Conservation (phyloP, 2,888 invertebrate species). For the Drosophila demipolita region DNA sequence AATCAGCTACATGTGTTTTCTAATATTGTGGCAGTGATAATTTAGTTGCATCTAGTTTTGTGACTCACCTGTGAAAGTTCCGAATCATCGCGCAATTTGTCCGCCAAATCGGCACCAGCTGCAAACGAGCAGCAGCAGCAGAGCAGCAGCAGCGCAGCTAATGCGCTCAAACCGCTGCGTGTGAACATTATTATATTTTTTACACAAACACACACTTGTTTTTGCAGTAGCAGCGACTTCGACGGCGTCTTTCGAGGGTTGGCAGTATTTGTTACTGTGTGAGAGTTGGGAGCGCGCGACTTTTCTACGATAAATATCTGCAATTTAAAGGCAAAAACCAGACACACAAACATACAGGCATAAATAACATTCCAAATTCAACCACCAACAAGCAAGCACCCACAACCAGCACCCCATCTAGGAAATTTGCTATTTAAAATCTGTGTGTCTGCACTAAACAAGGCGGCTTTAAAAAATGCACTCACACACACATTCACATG, state of each 20-base stretch:
- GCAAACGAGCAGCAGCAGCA: slow-evolving; percentile 52
- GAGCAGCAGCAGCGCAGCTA: slow-evolving; percentile 63
- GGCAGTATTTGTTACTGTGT: slow-evolving; percentile 68
- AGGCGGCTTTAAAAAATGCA: slow-evolving; percentile 27
- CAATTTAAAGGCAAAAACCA: slow-evolving; percentile 56
- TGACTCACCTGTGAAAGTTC: slow-evolving; percentile 89
- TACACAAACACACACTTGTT: slow-evolving; percentile 64
- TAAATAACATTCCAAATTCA: slow-evolving; percentile 37
- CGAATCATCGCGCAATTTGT: slow-evolving; percentile 88
- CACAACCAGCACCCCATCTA: slow-evolving; percentile 2
- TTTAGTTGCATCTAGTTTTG: slow-evolving; percentile 1
- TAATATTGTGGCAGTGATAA: slow-evolving; percentile 19
- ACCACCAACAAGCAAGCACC: neutral
- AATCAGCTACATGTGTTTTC: slow-evolving; percentile 48
- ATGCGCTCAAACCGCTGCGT: slow-evolving; percentile 41
- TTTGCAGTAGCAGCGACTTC: slow-evolving; percentile 30
- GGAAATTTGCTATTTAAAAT: slow-evolving; percentile 5
- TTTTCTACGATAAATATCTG: slow-evolving; percentile 61
- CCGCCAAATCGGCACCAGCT: slow-evolving; percentile 84
- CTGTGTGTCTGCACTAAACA: slow-evolving; percentile 7
- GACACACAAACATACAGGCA: slow-evolving; percentile 10
- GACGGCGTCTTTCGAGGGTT: slow-evolving; percentile 48
- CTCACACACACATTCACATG: slow-evolving; percentile 8
- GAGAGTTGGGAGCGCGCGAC: slow-evolving; percentile 28
- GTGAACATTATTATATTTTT: slow-evolving; percentile 40